A percentile compares a stretch with the other conserved stretches of the same genome.
These are phyloP conservation scores for Chinchilla lanigera DNA, from an alignment of 2,113 vertebrate genomes.

Conservation along the genomic window DNA sequence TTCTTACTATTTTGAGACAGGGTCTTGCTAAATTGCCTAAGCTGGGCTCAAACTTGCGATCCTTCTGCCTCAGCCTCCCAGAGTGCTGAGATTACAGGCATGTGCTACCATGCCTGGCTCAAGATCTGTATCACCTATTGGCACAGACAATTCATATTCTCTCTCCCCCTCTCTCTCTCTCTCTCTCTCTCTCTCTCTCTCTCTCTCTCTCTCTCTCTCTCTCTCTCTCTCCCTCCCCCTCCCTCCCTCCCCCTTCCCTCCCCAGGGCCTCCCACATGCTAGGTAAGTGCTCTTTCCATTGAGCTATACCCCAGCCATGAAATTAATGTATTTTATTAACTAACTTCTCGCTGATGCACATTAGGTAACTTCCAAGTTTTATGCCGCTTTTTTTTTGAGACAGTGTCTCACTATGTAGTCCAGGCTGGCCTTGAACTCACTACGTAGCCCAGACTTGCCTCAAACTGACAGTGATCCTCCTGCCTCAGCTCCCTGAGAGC, in stretches of 20 bases:
- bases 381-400: neutral
- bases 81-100: neutral
- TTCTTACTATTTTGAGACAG: neutral
- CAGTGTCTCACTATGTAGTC: neutral
- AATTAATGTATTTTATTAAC: neutral
- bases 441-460: neutral
- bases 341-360: neutral
- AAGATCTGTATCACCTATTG: neutral
- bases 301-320: neutral
- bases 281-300: neutral
- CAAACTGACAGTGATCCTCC: neutral
- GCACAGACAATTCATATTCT: neutral
- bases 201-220: neutral
- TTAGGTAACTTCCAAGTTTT: neutral
- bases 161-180: neutral
- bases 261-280: neutral
- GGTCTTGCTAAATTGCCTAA: neutral
- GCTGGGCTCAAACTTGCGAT: neutral
- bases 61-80: neutral
- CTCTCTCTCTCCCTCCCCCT: neutral
- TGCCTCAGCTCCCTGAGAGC: neutral
- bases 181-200: too few species aligned
- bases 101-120: neutral
- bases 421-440: neutral
- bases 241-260: neutral